Evolutionary conservation across 2,888 invertebrate genomes (phyloP).

Genomic region (Phalera bucephala): DNA sequence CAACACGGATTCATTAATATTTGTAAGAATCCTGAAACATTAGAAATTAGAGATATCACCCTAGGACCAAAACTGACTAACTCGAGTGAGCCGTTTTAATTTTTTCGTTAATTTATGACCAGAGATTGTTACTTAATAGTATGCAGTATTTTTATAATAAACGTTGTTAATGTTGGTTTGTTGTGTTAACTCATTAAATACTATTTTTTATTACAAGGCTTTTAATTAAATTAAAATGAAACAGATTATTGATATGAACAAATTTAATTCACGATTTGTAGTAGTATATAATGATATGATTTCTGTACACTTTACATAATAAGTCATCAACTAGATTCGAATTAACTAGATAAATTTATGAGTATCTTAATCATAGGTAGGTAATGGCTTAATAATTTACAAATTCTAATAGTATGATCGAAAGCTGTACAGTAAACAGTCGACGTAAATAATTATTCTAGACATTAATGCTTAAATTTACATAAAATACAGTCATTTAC

Average conservation of each 20-base stretch:
- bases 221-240: slow-evolving; percentile 43
- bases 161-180: neutral
- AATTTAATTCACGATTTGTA: slow-evolving; percentile 81
- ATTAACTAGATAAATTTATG: slow-evolving; percentile 78
- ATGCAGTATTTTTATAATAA: neutral
- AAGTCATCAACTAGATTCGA: slow-evolving; percentile 78
- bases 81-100: neutral
- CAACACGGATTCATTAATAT: slow-evolving; percentile 58
- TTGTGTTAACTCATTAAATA: slow-evolving; percentile 7
- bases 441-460: slow-evolving; percentile 55
- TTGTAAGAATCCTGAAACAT: slow-evolving; percentile 47
- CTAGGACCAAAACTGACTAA: slow-evolving; percentile 46
- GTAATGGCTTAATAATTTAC: slow-evolving; percentile 78
- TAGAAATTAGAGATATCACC: slow-evolving; percentile 52
- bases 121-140: neutral
- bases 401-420: slow-evolving; percentile 66
- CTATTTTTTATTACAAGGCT: neutral
- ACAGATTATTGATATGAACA: slow-evolving; percentile 69
- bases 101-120: slow-evolving; percentile 5
- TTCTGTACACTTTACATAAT: slow-evolving; percentile 80
- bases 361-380: slow-evolving; percentile 75
- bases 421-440: slow-evolving; percentile 74
- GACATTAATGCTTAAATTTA: slow-evolving; percentile 58
- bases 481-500: slow-evolving; percentile 72
- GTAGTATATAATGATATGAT: slow-evolving; percentile 73